phyloP scores from a whole-genome alignment of 2,797 vertebrate genomes.

The Hippoglossus hippoglossus region DNA sequence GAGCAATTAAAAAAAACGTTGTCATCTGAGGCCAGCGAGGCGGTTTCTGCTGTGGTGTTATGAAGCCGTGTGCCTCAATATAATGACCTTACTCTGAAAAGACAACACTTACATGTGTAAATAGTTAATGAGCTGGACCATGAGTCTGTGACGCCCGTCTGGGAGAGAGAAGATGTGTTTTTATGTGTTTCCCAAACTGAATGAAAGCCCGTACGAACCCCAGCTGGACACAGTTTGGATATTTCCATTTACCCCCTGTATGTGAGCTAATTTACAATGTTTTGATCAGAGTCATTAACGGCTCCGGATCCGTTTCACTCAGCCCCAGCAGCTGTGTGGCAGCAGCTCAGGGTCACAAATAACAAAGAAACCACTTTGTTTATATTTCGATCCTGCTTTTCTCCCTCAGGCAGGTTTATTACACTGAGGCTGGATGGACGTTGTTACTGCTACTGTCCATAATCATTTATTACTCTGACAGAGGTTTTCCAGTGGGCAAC shows the following conservation, averaged over 20 bases:
- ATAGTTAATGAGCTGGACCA: conserved; percentile 30
- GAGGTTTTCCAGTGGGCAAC: conserved; percentile 13
- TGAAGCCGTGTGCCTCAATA: background rate
- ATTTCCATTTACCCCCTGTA: conserved; percentile 21
- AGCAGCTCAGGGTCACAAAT: conserved; percentile 23
- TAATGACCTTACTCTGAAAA: conserved; percentile 4
- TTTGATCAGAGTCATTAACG: conserved; percentile 39
- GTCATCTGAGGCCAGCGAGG: background rate
- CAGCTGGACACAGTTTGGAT: conserved; percentile 7
- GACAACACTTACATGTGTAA: conserved; percentile 22
- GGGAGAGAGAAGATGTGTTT: background rate
- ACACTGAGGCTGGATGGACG: background rate
- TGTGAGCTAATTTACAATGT: conserved; percentile 30
- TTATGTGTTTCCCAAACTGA: conserved; percentile 8
- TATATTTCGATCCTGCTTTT: conserved; percentile 39
- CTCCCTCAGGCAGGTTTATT: conserved; percentile 27
- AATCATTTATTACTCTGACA: conserved; percentile 28
- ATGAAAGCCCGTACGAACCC: background rate
- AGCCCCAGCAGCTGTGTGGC: conserved; percentile 34
- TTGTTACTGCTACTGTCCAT: conserved; percentile 24
- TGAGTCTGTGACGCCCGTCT: conserved; percentile 1
- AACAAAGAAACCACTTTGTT: conserved; percentile 43
- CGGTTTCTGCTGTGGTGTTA: background rate
- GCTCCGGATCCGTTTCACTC: conserved; percentile 9
- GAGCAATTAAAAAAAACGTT: background rate